Conservation (phyloP, 2,797 vertebrate species). For the Hippocampus kuda region DNA sequence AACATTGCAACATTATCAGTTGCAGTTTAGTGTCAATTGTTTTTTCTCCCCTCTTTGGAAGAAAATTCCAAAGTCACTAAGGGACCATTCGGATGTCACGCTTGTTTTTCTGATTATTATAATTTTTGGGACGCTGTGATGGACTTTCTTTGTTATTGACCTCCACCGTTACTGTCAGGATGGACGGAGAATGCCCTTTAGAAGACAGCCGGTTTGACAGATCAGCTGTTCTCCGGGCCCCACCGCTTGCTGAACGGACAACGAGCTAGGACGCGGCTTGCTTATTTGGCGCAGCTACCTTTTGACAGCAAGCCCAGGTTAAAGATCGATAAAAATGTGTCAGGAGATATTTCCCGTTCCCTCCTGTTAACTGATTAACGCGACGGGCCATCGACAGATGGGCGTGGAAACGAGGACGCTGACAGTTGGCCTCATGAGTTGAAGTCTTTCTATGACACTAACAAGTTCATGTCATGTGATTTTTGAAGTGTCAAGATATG, state of each 20-base stretch:
- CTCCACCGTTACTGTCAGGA: conserved; percentile 54
- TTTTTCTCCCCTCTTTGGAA: conserved; percentile 14
- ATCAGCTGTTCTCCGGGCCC: conserved; percentile 50
- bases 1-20: conserved; percentile 42
- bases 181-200: conserved; percentile 52
- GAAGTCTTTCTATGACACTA: background rate
- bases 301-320: conserved; percentile 51
- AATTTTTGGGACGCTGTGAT: conserved; percentile 27
- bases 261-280: conserved; percentile 41
- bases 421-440: too few species aligned
- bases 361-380: conserved; percentile 50
- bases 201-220: conserved; percentile 48
- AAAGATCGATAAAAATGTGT: conserved; percentile 63
- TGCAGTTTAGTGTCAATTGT: conserved; percentile 29
- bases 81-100: conserved; percentile 34
- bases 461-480: too few species aligned
- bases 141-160: conserved; percentile 47
- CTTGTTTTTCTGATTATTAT: background rate
- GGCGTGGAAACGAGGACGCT: conserved; percentile 14
- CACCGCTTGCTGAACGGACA: conserved; percentile 18
- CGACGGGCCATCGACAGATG: conserved; percentile 28
- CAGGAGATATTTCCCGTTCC: conserved; percentile 44
- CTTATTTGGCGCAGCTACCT: conserved; percentile 51
- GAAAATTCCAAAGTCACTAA: conserved; percentile 41
- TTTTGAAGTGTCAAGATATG: too few species aligned